Percentiles rank a stretch among this genome's conserved stretches.
Evolutionary conservation across 2,888 invertebrate genomes (phyloP).

Genomic region (Rhyacophila evoluta): DNA sequence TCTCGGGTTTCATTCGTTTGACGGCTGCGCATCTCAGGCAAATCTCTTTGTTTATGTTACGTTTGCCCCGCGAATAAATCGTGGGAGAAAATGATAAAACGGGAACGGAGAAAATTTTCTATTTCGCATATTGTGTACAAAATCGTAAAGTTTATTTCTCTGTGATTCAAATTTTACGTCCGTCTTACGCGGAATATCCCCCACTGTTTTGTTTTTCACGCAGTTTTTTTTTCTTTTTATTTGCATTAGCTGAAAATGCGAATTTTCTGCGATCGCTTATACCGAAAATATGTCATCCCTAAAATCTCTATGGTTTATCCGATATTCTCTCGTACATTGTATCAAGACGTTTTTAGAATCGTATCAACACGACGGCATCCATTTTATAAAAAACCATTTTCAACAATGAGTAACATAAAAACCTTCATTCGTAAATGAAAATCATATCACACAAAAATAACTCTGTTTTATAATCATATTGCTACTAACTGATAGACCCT

Average conservation of each 20-base stretch:
- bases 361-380: not conserved
- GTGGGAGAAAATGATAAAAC: constrained; percentile 54
- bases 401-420: no score
- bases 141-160: constrained; percentile 54
- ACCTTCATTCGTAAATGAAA: no score
- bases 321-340: not conserved
- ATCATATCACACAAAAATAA: no score
- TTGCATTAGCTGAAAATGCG: constrained; percentile 24
- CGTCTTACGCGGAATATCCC: constrained; percentile 38
- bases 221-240: constrained; percentile 46
- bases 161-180: constrained; percentile 53
- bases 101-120: constrained; percentile 52
- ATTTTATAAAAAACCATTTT: not conserved
- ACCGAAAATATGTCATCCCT: constrained; percentile 17
- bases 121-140: constrained; percentile 54
- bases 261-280: constrained; percentile 22
- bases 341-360: not conserved
- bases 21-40: constrained; percentile 40
- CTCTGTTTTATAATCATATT: no score
- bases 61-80: constrained; percentile 53
- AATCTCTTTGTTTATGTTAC: constrained; percentile 55
- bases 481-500: no score
- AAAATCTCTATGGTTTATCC: not conserved
- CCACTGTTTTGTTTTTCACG: constrained; percentile 44
- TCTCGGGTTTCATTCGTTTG: constrained; percentile 43